Evolutionary conservation across 2,113 vertebrate species (phyloP).

Genomic region (Aviceda subcristata): DNA sequence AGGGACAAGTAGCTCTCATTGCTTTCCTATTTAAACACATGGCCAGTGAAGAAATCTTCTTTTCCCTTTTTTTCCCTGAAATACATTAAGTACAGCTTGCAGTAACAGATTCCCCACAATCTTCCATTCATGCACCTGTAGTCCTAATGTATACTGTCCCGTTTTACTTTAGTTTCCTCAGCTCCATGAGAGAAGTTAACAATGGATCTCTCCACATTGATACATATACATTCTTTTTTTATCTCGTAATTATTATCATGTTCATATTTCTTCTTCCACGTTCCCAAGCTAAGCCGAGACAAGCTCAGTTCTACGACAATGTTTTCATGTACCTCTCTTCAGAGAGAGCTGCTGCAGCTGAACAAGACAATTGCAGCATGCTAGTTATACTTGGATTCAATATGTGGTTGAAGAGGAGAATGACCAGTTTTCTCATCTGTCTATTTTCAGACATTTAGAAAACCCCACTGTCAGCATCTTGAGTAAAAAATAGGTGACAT

Average conservation of each 20-base stretch:
- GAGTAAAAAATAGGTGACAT: constrained; percentile 26
- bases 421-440: neutral
- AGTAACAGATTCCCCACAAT: neutral
- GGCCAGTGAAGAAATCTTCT: neutral
- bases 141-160: neutral
- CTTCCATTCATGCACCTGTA: neutral
- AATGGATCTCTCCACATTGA: neutral
- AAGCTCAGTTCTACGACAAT: neutral
- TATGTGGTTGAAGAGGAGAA: neutral
- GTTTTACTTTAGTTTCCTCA: neutral
- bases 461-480: constrained; percentile 40
- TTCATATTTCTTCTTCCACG: neutral
- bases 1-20: neutral
- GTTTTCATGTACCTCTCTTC: neutral
- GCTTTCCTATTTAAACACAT: neutral
- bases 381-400: constrained; percentile 14
- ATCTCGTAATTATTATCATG: neutral
- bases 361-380: constrained; percentile 41
- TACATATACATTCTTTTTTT: neutral
- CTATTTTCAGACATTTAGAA: constrained; percentile 30
- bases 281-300: constrained; percentile 31
- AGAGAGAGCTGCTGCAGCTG: constrained; percentile 49
- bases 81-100: neutral
- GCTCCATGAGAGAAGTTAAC: neutral
- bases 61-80: constrained; percentile 18